These are phyloP conservation scores for Habropoda laboriosa DNA, from an alignment of 1,140 invertebrate species.

Conservation along the genomic window DNA sequence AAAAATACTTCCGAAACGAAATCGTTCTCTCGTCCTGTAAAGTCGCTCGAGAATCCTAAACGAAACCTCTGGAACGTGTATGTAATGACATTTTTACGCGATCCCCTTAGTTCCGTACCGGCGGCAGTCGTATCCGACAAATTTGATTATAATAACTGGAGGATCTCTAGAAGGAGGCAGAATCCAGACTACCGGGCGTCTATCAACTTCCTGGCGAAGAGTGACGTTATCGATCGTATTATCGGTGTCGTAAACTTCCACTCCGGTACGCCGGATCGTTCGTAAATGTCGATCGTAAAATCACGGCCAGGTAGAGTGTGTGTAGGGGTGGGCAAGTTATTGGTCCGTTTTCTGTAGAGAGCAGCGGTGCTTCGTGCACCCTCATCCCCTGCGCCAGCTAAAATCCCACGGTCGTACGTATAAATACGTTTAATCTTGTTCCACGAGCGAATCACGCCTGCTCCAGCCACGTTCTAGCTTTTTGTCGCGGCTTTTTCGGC, in stretches of 20 bases:
- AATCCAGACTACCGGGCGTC: conserved; percentile 34
- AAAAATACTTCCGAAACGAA: no score
- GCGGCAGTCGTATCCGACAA: conserved; percentile 51
- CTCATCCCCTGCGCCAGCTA: neutral
- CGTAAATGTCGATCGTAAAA: conserved; percentile 67
- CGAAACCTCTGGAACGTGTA: neutral
- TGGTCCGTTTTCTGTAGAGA: conserved; percentile 54
- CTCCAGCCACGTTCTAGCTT: neutral
- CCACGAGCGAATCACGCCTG: conserved; percentile 25
- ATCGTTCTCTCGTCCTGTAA: no score
- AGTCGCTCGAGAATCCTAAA: no score
- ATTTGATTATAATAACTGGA: conserved; percentile 61
- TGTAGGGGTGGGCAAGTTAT: conserved; percentile 44
- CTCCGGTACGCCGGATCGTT: conserved; percentile 49
- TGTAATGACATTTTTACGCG: neutral
- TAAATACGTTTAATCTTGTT: conserved; percentile 65
- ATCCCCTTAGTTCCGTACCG: conserved; percentile 9
- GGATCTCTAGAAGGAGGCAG: neutral
- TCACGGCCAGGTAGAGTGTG: conserved; percentile 42
- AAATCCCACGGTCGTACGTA: conserved; percentile 48
- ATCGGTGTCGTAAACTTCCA: conserved; percentile 66
- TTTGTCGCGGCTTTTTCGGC: conserved; percentile 14
- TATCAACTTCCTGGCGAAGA: conserved; percentile 59
- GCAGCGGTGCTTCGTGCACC: neutral
- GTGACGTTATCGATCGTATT: conserved; percentile 66